Evolutionary conservation across 2,113 vertebrate species (phyloP).

Genomic region (Cinclus mexicanus): DNA sequence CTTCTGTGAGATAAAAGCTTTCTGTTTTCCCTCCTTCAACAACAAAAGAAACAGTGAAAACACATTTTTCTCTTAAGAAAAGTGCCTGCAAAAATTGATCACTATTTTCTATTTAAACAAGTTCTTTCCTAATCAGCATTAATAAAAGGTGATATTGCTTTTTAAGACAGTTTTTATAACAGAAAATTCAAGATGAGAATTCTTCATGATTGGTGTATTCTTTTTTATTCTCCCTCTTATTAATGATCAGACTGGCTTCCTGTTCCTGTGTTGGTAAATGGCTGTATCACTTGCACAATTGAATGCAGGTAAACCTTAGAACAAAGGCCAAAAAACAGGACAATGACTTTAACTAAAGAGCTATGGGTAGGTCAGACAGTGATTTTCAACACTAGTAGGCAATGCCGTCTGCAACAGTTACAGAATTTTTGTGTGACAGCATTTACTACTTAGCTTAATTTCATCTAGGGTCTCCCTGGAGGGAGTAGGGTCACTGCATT

Average conservation of each 20-base stretch:
- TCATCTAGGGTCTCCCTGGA: neutral
- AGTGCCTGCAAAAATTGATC: neutral
- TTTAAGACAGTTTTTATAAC: neutral
- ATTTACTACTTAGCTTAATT: neutral
- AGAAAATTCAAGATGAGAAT: neutral
- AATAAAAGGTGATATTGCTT: neutral
- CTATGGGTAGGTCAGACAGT: neutral
- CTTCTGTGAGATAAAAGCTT: neutral
- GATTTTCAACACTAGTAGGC: neutral
- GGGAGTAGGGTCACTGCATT: neutral
- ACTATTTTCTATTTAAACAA: neutral
- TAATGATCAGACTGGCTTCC: accelerated
- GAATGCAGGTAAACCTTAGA: neutral
- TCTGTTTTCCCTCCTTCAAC: neutral
- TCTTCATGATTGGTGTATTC: neutral
- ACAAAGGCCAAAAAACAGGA: neutral
- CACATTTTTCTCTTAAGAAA: neutral
- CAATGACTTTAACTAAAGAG: neutral
- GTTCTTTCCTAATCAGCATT: neutral
- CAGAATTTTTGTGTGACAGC: neutral
- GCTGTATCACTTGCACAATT: neutral
- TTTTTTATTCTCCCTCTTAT: neutral
- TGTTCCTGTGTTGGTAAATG: neutral
- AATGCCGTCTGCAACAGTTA: accelerated
- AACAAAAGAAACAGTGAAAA: neutral